Conservation (phyloP, 2,797 vertebrate genomes). For the Oryzias dopingdopingensis region DNA sequence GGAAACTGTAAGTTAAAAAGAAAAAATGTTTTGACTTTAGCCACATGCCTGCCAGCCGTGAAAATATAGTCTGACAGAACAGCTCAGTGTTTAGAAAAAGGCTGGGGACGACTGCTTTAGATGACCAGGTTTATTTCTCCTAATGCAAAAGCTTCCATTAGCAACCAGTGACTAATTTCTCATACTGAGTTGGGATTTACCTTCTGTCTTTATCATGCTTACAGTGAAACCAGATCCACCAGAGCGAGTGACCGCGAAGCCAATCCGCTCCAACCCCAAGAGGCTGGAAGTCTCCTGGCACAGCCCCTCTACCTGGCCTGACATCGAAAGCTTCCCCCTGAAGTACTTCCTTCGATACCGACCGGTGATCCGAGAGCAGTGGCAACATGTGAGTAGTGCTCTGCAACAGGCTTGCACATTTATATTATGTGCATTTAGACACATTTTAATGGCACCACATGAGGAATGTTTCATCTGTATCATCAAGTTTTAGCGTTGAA, state of each 20-base stretch:
- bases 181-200: background rate
- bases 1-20: too few species aligned
- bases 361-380: conserved; percentile 93
- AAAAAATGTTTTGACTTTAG: too few species aligned
- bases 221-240: conserved; percentile 97
- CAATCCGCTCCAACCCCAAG: conserved; percentile 84
- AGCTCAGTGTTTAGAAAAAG: too few species aligned
- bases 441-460: background rate
- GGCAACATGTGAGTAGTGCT: conserved; percentile 90
- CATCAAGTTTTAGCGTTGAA: background rate
- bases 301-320: conserved; percentile 92
- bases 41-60: too few species aligned
- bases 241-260: conserved; percentile 88
- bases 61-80: too few species aligned
- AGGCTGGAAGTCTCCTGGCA: conserved; percentile 93
- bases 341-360: conserved; percentile 97
- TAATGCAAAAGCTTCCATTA: background rate
- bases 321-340: conserved; percentile 91
- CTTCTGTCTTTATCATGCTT: conserved; percentile 2
- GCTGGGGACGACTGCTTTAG: too few species aligned
- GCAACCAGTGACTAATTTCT: background rate
- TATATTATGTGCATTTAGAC: too few species aligned
- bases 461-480: background rate
- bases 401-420: background rate
- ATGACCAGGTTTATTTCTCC: background rate